Percentiles rank a stretch among this genome's conserved stretches.
Evolutionary conservation across 2,888 invertebrate species (phyloP).

Genomic region (Cosmia pyralina): DNA sequence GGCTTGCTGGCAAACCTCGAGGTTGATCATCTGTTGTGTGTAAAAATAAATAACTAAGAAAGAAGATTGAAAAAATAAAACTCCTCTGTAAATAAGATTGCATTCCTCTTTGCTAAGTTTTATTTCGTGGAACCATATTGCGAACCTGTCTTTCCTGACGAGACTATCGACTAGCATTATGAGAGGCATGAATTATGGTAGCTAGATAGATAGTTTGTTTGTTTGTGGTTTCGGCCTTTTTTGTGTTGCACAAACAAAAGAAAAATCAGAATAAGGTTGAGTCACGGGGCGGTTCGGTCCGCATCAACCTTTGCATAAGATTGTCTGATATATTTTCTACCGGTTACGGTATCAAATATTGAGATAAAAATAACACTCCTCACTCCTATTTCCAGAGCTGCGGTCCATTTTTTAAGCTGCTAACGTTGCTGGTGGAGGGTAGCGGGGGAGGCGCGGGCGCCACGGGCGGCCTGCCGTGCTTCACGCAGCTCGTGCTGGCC

Average conservation of each 20-base stretch:
- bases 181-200: too few relatives aligned
- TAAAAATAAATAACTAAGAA: too few relatives aligned
- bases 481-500: constrained; percentile 96
- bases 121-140: too few relatives aligned
- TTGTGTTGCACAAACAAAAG: background rate
- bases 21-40: too few relatives aligned
- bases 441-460: constrained; percentile 89
- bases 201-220: too few relatives aligned
- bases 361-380: background rate
- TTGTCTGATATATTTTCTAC: background rate
- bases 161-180: too few relatives aligned
- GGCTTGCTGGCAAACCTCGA: too few relatives aligned
- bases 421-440: constrained; percentile 96
- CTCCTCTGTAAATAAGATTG: too few relatives aligned
- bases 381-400: constrained; percentile 90
- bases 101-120: too few relatives aligned
- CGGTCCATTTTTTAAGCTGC: constrained; percentile 97
- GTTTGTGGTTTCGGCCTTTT: too few relatives aligned
- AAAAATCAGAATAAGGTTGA: background rate
- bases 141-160: too few relatives aligned
- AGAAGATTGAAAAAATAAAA: too few relatives aligned
- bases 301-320: background rate
- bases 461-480: constrained; percentile 96
- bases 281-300: background rate
- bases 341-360: background rate